Evolutionary conservation across 2,888 invertebrate species (phyloP), one percentile per base, ranked within the genome.

Genomic region (Tetragonisca angustula): DNA sequence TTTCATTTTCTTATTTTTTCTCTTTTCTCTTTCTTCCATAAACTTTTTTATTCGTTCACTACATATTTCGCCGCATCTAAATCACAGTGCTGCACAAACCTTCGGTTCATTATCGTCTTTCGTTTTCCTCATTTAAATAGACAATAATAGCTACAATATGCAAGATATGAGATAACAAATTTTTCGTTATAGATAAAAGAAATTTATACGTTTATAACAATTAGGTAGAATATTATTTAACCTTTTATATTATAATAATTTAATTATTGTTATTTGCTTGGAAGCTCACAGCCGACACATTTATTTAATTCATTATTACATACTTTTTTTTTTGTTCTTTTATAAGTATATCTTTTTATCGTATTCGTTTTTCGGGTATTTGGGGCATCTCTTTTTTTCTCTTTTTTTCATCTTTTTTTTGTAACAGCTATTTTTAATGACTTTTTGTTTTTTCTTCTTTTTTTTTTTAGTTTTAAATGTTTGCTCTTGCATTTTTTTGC

Each of bases 251-350:
- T 93, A 93, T 93, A 94, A 94, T 94, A 94, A 94, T 94, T 94
- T 94, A 94, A 94, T 94, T 94, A 94, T 94, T 94, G 94, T 94
- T 94, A 94, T 93, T 94, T 94, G 94, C 94, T 94, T 94, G 93
- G 94, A 94, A 94, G 94, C 94, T 94, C 94, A 94, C 94, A 94
- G 94, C 94, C 94, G 93, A 94, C 94, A 93, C 94, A 93, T 94
- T 94, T 93, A 89, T 90, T 90, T 91, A 91, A 91, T 90, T 89
- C 86, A 88, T 87, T 88, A 87, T 85, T 85, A 84, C 73, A 82
- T 84, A 79, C 52, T 74, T 78, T 50, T 84, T 59, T 69, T 72
- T 84, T 68, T 64, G 27, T 86, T 87, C 84, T 72, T 67, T 68
- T 81, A 72, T 62, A 32, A 50, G 61, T 73, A 76, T 76, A 64